Conservation (phyloP, 2,888 invertebrate genomes). For the Leptopterna dolabrata region DNA sequence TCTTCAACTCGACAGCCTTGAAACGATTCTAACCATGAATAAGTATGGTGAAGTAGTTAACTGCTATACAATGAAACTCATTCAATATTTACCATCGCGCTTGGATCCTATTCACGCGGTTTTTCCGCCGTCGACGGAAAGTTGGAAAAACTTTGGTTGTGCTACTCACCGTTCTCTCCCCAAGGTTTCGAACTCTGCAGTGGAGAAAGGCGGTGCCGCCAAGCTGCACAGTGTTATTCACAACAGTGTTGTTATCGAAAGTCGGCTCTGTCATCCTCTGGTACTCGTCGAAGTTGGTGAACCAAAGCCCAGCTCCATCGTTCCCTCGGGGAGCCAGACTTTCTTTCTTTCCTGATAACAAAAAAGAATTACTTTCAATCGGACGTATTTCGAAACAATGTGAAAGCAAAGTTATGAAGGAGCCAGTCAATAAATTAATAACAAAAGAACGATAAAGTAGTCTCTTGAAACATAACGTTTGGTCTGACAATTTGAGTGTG, state of each 20-base stretch:
- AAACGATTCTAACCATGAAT: no score
- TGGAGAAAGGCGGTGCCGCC: constrained; percentile 84
- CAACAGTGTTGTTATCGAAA: constrained; percentile 78
- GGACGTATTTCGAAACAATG: background rate
- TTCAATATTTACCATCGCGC: no score
- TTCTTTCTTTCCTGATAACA: constrained; percentile 55
- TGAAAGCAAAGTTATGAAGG: no score
- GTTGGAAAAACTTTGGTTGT: background rate
- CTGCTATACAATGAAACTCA: no score
- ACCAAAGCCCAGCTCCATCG: constrained; percentile 69
- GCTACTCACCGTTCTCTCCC: constrained; percentile 75
- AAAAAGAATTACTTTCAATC: background rate
- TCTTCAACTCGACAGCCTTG: no score
- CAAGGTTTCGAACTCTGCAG: constrained; percentile 79
- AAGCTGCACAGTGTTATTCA: constrained; percentile 81
- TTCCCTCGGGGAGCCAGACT: constrained; percentile 45
- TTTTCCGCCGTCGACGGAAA: background rate
- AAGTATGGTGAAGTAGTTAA: no score
- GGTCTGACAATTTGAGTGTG: no score
- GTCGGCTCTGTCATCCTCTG: constrained; percentile 68
- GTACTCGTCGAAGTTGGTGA: constrained; percentile 71
- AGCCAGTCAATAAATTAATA: no score
- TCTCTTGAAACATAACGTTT: no score
- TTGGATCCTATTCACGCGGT: background rate
- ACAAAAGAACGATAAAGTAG: no score